A percentile compares a stretch with the other conserved stretches of the same genome.
Conservation (phyloP, 2,888 invertebrate species). For the Buathra laborator region DNA sequence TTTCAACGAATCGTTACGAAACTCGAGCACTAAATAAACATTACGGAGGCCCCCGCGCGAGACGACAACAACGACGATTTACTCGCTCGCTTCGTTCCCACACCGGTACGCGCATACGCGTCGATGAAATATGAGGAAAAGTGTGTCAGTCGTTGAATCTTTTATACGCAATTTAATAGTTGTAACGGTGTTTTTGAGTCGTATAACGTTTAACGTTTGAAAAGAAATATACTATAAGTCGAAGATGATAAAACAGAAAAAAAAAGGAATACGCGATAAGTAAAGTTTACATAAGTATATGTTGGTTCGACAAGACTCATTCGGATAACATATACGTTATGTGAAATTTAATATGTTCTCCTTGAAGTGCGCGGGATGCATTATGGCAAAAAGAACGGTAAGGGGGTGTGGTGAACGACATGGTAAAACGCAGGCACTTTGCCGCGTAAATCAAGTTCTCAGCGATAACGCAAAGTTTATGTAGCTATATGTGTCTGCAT, state of each 20-base stretch:
- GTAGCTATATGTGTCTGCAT: slow-evolving; percentile 71
- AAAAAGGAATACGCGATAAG: background rate
- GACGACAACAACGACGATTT: slow-evolving; percentile 45
- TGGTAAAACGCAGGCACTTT: slow-evolving; percentile 63
- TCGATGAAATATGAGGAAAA: slow-evolving; percentile 60
- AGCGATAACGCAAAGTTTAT: slow-evolving; percentile 71
- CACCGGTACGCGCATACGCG: slow-evolving; percentile 29
- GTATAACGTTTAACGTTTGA: background rate
- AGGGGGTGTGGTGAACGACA: slow-evolving; percentile 9
- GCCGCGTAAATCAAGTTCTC: slow-evolving; percentile 72
- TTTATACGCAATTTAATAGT: slow-evolving; percentile 16
- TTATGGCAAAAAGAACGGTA: background rate
- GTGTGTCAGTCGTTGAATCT: slow-evolving; percentile 45
- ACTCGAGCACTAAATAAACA: slow-evolving; percentile 67
- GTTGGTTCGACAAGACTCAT: background rate
- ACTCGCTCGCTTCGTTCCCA: slow-evolving; percentile 35
- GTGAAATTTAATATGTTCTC: background rate
- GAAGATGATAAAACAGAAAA: background rate
- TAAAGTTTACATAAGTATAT: background rate
- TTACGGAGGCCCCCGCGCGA: slow-evolving; percentile 41
- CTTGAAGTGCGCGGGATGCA: background rate
- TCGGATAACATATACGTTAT: background rate
- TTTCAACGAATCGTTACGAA: slow-evolving; percentile 59
- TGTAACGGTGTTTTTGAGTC: background rate
- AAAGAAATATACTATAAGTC: background rate